Base-by-base conservation (phyloP, 2,113 vertebrate genomes). In the Fregata magnificens region DNA sequence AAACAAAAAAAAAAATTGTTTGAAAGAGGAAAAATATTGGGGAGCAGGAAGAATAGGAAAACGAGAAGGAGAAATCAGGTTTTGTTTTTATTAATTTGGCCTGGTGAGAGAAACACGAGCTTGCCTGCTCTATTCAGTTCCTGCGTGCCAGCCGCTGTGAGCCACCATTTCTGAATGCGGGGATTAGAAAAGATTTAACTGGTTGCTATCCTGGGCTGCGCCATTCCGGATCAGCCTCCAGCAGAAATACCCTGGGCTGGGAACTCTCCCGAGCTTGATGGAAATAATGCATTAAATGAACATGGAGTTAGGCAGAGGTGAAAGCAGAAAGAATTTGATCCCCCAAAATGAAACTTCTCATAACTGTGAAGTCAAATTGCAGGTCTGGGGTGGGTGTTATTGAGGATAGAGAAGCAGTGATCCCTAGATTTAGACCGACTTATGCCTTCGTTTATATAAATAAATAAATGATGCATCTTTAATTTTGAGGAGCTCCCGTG, bases 11-110 rank as follows among this genome's bases (percentile, higher is more conserved):
- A 67, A 90, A 93, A 92, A 80, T 17, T 53, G 91, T 92, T 96
- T 95, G 96, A 96, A 97, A 97, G 97, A 97, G 91, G 93, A 97
- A 96, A 98, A 98, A 98, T 98, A 98, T 97, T 98, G 98, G 96
- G 94, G 96, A 97, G 84, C 85, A 91, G 81, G 83, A 98, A 98
- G 93, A 98, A 97, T 95, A 97, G 96, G 77, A 89, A 95, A 95
- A 94, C 0, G 70, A 93, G 91, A 95, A 94, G 69, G 90, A 89
- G 66, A 96, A 97, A 96, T 96, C 95, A 90, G 95, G 96, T 97
- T 98, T 98, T 98, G 98, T 98, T 98, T 98, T 98, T 97, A 97
- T 97, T 98, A 98, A 98, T 98, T 98, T 98, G 90, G 86, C 94
- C 96, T 96, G 80, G 91, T 96, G 95, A 97, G 95, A 95, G 97